Evolutionary conservation across 2,113 vertebrate species (phyloP).

Genomic region (Dendrocopos noguchii): DNA sequence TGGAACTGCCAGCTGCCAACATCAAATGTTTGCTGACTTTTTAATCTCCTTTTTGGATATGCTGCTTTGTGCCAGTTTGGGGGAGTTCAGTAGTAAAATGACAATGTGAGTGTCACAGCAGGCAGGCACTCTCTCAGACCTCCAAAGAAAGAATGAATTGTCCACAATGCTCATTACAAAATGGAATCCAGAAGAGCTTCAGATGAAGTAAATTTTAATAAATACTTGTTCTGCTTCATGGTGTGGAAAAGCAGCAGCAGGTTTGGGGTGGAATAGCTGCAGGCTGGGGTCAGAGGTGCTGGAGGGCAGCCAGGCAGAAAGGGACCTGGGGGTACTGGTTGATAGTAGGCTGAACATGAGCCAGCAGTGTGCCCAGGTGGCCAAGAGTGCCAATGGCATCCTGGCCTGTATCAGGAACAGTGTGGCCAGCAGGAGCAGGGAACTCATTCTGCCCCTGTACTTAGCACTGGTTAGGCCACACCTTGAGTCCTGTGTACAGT

Average conservation of each 20-base stretch:
- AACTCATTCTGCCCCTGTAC: no score
- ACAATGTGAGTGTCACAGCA: neutral
- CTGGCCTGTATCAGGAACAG: no score
- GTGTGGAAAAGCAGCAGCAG: neutral
- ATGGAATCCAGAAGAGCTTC: neutral
- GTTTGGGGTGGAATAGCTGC: neutral
- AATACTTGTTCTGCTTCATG: neutral
- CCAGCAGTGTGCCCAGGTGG: no score
- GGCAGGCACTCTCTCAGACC: rapidly evolving
- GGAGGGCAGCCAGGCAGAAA: no score
- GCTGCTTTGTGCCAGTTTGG: rapidly evolving
- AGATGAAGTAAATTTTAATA: neutral
- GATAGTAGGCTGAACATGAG: no score
- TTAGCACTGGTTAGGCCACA: no score
- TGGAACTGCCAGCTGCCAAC: neutral
- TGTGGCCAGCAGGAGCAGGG: no score
- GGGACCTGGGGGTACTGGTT: no score
- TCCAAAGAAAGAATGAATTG: neutral
- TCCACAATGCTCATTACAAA: neutral
- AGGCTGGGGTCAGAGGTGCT: no score
- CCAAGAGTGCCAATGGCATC: no score
- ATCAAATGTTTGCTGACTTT: neutral
- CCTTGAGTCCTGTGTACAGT: no score
- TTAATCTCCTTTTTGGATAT: neutral
- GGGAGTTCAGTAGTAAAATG: neutral